Evolutionary conservation across 2,113 vertebrate species (phyloP), one percentile per base, ranked within the genome.

Genomic region (Brachypteracias leptosomus): DNA sequence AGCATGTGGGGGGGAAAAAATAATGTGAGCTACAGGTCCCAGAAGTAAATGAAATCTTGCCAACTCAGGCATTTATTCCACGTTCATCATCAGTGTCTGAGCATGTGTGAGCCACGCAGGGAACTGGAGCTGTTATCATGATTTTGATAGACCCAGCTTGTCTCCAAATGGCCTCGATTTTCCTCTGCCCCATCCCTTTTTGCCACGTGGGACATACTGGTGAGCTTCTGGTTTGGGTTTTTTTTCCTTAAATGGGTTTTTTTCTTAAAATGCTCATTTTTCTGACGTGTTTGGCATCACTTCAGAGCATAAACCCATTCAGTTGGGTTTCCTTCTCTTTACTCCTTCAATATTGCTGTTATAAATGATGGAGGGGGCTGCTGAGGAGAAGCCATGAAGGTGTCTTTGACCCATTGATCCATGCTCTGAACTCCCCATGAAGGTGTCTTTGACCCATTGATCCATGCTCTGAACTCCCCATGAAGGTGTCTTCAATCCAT

Each of bases 81-180:
- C 1, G 0, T 6, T 49, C 81, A 6, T 12, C 61, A 5, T 3
- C 8, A 1, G 73, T 36, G 13, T 3, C 1, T 29, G 49, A 40
- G 62, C 87, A 21, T 1, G 0, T 20, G 61, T 15, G 71, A 83
- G 18, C 88, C 44, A 35, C 0, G 4, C 5, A 33, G 52, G 7
- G 25, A 62, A 6, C 46, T 25, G 51, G 44, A 70, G 11, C 29
- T 47, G 33, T 65, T 35, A 2, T 15, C 5, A 1, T 8, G 8
- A 6, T 25, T 80, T 22, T 24, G 22, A 26, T 0, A 62, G n/a
- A 51, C 6, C 24, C 62, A 67, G 20, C 31, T 76, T 14, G 1
- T 14, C 40, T 58, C 63, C 82, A 73, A 31, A 61, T 5, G 31
- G 5, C 54, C 44, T 62, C 3, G 40, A 20, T 36, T 52, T 31